Percentiles rank a stretch among this genome's conserved stretches.
Evolutionary conservation across 2,888 invertebrate species (phyloP).

Genomic region (Tipula lateralis): DNA sequence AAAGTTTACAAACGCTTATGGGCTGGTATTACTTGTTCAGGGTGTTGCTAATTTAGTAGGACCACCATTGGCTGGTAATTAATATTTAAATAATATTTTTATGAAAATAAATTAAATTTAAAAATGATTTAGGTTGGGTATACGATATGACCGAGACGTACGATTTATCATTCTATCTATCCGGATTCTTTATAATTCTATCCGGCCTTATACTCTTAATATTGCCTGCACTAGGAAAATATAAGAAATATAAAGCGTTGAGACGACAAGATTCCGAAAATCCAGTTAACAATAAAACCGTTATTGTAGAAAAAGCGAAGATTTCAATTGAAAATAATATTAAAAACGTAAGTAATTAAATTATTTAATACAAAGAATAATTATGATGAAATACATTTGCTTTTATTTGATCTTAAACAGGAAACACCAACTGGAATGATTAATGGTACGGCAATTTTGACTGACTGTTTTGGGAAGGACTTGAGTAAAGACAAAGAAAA

Average conservation of each 20-base stretch:
- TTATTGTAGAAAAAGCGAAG: neutral
- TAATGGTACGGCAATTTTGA: slow-evolving; percentile 33
- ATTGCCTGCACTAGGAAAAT: slow-evolving; percentile 36
- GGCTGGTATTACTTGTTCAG: slow-evolving; percentile 78
- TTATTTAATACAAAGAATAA: neutral
- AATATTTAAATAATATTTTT: slow-evolving; percentile 27
- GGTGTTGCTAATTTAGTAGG: slow-evolving; percentile 86
- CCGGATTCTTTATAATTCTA: slow-evolving; percentile 65
- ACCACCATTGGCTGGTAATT: slow-evolving; percentile 80
- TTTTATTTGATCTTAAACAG: neutral
- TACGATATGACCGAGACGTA: slow-evolving; percentile 73
- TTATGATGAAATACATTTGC: neutral
- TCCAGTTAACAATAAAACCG: neutral
- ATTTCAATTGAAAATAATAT: neutral
- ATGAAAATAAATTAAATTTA: slow-evolving; percentile 3
- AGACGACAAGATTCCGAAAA: slow-evolving; percentile 32
- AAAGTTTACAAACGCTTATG: slow-evolving; percentile 87
- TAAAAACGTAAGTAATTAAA: neutral
- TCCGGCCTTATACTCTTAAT: slow-evolving; percentile 37
- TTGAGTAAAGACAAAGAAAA: slow-evolving; percentile 31
- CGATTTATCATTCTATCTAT: slow-evolving; percentile 73
- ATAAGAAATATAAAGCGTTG: slow-evolving; percentile 41
- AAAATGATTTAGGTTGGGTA: slow-evolving; percentile 63
- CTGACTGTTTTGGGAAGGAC: slow-evolving; percentile 34
- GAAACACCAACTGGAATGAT: slow-evolving; percentile 31